Percentiles rank a stretch among this genome's conserved stretches.
phyloP scores from a whole-genome alignment of 2,797 vertebrate species.

The Falco naumanni region DNA sequence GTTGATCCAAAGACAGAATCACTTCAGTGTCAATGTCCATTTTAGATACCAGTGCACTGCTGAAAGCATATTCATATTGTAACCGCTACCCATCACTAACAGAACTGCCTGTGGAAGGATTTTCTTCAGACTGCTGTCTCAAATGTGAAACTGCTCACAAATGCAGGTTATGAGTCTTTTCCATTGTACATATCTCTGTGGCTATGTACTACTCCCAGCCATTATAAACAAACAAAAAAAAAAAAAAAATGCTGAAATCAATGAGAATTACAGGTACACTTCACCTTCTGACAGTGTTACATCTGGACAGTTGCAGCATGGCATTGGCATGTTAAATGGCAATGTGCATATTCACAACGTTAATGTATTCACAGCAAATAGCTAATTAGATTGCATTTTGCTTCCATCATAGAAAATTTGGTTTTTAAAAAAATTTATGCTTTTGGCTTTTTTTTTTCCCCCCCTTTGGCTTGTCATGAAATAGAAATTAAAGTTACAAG shows the following conservation, averaged over 20 bases:
- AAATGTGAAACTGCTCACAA: slow-evolving; percentile 1
- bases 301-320: not conserved
- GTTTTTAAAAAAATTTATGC: not conserved
- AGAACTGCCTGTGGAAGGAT: not conserved
- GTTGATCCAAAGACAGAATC: not conserved
- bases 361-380: not conserved
- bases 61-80: not conserved
- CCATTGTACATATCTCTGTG: not conserved
- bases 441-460: accelerated
- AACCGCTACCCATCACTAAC: not conserved
- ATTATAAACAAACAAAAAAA: not conserved
- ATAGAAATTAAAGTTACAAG: not conserved
- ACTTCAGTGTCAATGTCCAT: not conserved
- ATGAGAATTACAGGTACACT: not conserved
- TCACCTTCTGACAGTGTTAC: not conserved
- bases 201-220: not conserved
- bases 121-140: not conserved
- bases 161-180: not conserved
- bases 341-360: not conserved
- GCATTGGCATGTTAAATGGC: not conserved
- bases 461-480: not conserved
- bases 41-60: not conserved
- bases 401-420: not conserved
- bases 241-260: not conserved
- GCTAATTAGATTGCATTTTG: not conserved